A percentile compares a stretch with the other conserved stretches of the same genome.
Conservation (phyloP, 1,140 invertebrate genomes). For the Coelopa frigida region DNA sequence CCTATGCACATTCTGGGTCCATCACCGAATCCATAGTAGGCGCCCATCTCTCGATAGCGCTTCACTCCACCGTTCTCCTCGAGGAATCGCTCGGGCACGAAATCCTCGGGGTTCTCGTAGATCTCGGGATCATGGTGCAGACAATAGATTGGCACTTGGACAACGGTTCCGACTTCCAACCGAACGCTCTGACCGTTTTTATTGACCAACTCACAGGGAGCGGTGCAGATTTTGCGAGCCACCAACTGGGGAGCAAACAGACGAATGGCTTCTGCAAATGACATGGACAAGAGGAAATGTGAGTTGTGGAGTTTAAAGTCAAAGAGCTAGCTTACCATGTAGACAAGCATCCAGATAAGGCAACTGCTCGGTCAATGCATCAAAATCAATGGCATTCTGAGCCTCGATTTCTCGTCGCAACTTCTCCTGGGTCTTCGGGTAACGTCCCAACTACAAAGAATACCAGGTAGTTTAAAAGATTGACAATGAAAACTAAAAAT, state of each 20-base stretch:
- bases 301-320: neutral
- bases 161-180: conserved; percentile 26
- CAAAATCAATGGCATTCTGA: conserved; percentile 21
- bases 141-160: conserved; percentile 34
- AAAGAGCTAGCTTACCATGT: conserved; percentile 18
- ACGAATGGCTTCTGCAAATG: conserved; percentile 14
- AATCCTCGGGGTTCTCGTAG: conserved; percentile 56
- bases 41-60: conserved; percentile 36
- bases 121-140: conserved; percentile 46
- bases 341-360: conserved; percentile 34
- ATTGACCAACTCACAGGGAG: conserved; percentile 4
- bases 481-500: neutral
- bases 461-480: too few species aligned
- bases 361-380: conserved; percentile 24
- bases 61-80: conserved; percentile 39
- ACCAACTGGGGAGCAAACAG: neutral
- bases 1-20: conserved; percentile 55
- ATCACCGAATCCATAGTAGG: conserved; percentile 55
- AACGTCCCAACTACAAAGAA: conserved; percentile 17
- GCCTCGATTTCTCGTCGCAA: conserved; percentile 37
- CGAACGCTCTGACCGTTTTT: conserved; percentile 9
- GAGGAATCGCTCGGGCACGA: conserved; percentile 58
- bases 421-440: conserved; percentile 19
- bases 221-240: conserved; percentile 7
- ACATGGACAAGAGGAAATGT: conserved; percentile 2